Base-by-base conservation (phyloP, 2,888 invertebrate species). In the Entomobrya multifasciata region DNA sequence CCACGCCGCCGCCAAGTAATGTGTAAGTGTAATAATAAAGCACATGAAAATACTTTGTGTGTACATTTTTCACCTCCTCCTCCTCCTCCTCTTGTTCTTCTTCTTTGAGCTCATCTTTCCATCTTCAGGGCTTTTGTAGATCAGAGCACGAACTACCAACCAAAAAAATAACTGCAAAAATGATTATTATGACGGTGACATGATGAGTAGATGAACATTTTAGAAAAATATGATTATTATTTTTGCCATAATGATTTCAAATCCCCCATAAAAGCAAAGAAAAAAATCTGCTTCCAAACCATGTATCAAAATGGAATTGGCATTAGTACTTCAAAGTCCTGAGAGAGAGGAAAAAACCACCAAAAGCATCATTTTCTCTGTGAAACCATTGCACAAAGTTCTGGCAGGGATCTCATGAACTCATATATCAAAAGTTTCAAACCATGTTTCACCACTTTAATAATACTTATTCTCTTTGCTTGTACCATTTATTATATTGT, bases 201-300 rank as follows among this genome's bases (percentile, higher is more conserved):
- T 82, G 87, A 82, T 72, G 82, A 81, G 87, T 87, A 77, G 67
- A 87, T 82, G 87, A 57, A 67, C 87, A 82, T 81, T 77, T 80
- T 67, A 57, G 87, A 87, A 82, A 82, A 87, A 77, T 87, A 87
- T 86, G 74, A 86, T 86, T 86, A 87, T 81, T 87, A 87, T 87
- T 87, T 87, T 82, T 77, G 77, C 82, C 78, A 78, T 87, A 87
- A 86, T 86, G 86, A 86, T 81, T 86, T 76, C 76, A 86, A 70
- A 86, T 79, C 27, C 52, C 65, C 44, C 15, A 80, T 79, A 86
- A 78, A 72, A 80, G 80, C 4, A 36, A 36, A 36, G n/a, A n/a
- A 36, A 74, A 62, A 84, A 85, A 79, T 65, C 72, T 55, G 62
- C 65, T 62, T 44, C 44, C 36, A 47, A 62, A 47, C 67, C 72